phyloP scores from a whole-genome alignment of 2,113 vertebrate genomes.

The Daboia siamensis region DNA sequence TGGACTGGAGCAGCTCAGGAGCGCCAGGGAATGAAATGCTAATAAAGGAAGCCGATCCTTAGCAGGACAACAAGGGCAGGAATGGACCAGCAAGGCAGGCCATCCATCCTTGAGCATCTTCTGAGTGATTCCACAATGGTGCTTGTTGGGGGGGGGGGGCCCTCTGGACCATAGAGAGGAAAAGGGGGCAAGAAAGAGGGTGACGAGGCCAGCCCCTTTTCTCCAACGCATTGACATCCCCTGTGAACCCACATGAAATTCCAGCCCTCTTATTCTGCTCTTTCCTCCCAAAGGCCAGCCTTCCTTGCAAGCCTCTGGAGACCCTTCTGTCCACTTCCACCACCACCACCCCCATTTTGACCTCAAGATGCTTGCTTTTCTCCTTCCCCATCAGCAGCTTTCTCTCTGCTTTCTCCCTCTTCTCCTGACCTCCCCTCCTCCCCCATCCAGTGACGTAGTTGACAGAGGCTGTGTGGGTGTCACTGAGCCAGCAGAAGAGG shows the following conservation, averaged over 20 bases:
- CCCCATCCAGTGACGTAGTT: not conserved
- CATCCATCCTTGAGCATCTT: not conserved
- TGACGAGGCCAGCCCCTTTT: not conserved
- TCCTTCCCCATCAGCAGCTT: not conserved
- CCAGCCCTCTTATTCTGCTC: not conserved
- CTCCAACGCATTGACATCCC: not conserved
- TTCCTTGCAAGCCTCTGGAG: not conserved
- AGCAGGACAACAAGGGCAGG: not conserved
- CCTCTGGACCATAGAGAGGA: not conserved
- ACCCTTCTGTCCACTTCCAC: not conserved
- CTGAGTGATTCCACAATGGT: not conserved
- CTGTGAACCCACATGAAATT: not conserved
- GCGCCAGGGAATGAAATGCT: not conserved
- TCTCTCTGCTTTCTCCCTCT: not conserved
- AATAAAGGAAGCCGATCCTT: not conserved
- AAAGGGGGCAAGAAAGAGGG: not conserved
- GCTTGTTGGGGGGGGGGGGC: not conserved
- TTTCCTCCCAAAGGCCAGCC: not conserved
- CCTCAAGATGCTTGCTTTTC: not conserved
- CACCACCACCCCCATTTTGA: not conserved
- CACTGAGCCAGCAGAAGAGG: not conserved
- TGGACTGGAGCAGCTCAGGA: not conserved
- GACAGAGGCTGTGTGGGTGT: slow-evolving; percentile 9
- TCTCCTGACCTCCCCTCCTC: not conserved
- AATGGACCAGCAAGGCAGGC: not conserved